Conservation (phyloP, 2,113 vertebrate species). For the Nycticorax nycticorax region DNA sequence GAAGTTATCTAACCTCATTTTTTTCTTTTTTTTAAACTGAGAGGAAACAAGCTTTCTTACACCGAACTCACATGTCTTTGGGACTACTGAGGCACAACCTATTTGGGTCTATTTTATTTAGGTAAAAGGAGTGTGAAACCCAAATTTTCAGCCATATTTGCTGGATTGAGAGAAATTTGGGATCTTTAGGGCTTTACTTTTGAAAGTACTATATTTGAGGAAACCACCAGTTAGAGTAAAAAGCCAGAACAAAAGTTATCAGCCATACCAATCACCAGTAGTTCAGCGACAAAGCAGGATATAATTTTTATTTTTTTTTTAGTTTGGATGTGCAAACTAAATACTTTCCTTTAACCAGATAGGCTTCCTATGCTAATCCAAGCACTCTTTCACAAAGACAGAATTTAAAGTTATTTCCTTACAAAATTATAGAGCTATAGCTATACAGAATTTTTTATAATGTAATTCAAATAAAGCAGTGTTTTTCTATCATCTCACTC, state of each 20-base stretch:
- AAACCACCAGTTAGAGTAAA: not conserved
- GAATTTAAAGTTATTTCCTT: not conserved
- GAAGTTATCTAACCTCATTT: not conserved
- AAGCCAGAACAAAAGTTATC: not conserved
- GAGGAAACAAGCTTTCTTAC: not conserved
- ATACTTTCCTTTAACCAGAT: not conserved
- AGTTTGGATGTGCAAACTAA: not conserved
- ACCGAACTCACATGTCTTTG: not conserved
- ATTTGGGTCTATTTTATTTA: not conserved
- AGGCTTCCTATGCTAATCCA: not conserved
- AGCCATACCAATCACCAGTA: not conserved
- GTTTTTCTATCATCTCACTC: not conserved
- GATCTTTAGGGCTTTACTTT: not conserved
- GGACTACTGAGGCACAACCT: not conserved
- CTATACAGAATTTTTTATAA: not conserved
- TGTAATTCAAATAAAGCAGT: not conserved
- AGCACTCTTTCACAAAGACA: not conserved
- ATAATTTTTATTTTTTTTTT: not conserved
- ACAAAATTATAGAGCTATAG: not conserved
- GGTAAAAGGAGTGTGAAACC: not conserved
- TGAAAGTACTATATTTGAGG: not conserved
- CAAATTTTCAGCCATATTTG: not conserved
- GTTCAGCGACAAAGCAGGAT: not conserved
- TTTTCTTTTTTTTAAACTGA: not conserved
- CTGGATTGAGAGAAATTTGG: not conserved